phyloP scores from a whole-genome alignment of 92 coral and sea anemone genomes.

The Epizoanthus rinbou region DNA sequence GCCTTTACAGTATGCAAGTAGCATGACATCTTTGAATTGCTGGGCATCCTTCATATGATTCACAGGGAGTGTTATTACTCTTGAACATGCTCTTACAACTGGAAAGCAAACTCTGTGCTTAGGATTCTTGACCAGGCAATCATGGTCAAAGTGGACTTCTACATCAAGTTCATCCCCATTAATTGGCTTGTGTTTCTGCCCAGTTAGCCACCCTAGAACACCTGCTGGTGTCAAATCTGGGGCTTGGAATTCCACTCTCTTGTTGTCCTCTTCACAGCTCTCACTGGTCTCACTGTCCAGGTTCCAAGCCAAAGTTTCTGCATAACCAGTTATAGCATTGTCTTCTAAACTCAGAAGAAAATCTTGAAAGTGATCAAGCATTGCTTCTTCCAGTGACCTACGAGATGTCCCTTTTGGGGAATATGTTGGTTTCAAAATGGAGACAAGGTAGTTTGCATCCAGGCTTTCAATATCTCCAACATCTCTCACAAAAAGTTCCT shows the following conservation, averaged over 20 bases:
- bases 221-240: constrained; percentile 36
- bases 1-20: constrained; percentile 35
- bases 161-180: constrained; percentile 6
- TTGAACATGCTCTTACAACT: constrained; percentile 12
- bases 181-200: background rate
- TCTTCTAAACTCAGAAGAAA: constrained; percentile 52
- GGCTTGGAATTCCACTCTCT: constrained; percentile 25
- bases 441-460: constrained; percentile 52
- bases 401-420: constrained; percentile 46
- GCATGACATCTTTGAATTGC: background rate
- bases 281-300: background rate
- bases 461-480: background rate
- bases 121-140: constrained; percentile 16
- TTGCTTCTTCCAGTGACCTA: constrained; percentile 41
- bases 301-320: constrained; percentile 59
- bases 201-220: constrained; percentile 44
- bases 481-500: background rate
- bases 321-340: constrained; percentile 34
- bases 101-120: constrained; percentile 41
- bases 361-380: constrained; percentile 64
- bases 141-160: constrained; percentile 34
- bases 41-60: constrained; percentile 21
- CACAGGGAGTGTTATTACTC: constrained; percentile 37
- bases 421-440: constrained; percentile 54
- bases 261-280: background rate